phyloP scores from a whole-genome alignment of 1,140 invertebrate genomes.

The Colletes latitarsis region DNA sequence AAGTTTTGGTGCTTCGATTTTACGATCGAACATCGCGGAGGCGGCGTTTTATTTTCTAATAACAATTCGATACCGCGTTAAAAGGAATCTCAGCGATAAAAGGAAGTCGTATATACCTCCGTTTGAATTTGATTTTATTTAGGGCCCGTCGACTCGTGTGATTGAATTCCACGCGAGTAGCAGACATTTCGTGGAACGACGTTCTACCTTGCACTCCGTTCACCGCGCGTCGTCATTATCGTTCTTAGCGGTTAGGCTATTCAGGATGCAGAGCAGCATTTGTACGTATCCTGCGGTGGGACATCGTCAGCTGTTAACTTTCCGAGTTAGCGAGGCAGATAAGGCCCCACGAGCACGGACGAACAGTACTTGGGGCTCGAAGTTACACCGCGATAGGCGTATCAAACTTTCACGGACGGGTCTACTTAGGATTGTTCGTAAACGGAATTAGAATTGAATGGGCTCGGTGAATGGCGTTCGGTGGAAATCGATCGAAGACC shows the following conservation, averaged over 20 bases:
- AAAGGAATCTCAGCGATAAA: too few species aligned
- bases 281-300: slow-evolving; percentile 56
- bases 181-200: background rate
- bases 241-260: slow-evolving; percentile 33
- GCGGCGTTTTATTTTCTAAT: too few species aligned
- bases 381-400: slow-evolving; percentile 41
- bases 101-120: too few species aligned
- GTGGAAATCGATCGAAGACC: slow-evolving; percentile 5
- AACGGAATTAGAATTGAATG: slow-evolving; percentile 30
- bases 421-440: slow-evolving; percentile 38
- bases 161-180: slow-evolving; percentile 2
- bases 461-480: background rate
- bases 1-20: too few species aligned
- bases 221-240: slow-evolving; percentile 48
- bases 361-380: slow-evolving; percentile 40
- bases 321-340: slow-evolving; percentile 61
- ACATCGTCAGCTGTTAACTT: slow-evolving; percentile 62
- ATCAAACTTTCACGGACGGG: slow-evolving; percentile 39
- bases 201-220: slow-evolving; percentile 24
- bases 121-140: too few species aligned
- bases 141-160: background rate
- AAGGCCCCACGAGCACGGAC: slow-evolving; percentile 36
- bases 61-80: too few species aligned
- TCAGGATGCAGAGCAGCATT: slow-evolving; percentile 56
- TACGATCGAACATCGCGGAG: too few species aligned